phyloP scores from a whole-genome alignment of 1,140 invertebrate genomes.

The Lordiphosa clarofinis region DNA sequence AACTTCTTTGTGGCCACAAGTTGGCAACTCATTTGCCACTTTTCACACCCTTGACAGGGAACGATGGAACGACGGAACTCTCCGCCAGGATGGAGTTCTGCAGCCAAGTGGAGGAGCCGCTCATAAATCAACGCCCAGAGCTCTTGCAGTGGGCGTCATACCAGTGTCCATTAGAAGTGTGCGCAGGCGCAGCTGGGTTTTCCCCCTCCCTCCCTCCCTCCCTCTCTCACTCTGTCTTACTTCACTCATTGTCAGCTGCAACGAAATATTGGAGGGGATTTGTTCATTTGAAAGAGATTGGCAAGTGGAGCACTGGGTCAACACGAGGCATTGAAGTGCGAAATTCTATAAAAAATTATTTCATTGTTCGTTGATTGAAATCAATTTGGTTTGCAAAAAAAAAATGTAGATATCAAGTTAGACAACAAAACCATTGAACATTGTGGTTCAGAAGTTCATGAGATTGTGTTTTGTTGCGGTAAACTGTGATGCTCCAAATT shows the following conservation, averaged over 20 bases:
- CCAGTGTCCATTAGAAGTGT: constrained; percentile 69
- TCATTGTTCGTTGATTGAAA: constrained; percentile 66
- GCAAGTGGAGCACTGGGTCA: constrained; percentile 56
- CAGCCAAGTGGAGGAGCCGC: constrained; percentile 49
- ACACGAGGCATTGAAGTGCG: constrained; percentile 48
- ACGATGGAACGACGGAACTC: not conserved
- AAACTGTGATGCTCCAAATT: too few relatives aligned
- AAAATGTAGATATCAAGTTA: constrained; percentile 4
- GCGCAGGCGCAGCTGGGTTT: constrained; percentile 54
- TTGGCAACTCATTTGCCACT: constrained; percentile 48
- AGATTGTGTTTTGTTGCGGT: constrained; percentile 17
- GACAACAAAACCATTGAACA: constrained; percentile 10
- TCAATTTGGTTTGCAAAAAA: constrained; percentile 60
- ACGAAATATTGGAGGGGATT: constrained; percentile 32
- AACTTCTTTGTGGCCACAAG: constrained; percentile 1
- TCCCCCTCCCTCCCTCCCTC: not conserved
- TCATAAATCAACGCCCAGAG: constrained; percentile 64
- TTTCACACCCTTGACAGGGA: constrained; percentile 45
- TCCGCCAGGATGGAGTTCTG: constrained; percentile 7
- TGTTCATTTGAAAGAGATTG: constrained; percentile 45
- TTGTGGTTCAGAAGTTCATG: constrained; percentile 58
- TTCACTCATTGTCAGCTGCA: constrained; percentile 60
- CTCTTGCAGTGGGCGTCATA: constrained; percentile 52
- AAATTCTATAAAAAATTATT: constrained; percentile 69
- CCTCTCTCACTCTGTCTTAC: not conserved